Evolutionary conservation across 2,113 vertebrate species (phyloP).

Genomic region (Piaya cayana): DNA sequence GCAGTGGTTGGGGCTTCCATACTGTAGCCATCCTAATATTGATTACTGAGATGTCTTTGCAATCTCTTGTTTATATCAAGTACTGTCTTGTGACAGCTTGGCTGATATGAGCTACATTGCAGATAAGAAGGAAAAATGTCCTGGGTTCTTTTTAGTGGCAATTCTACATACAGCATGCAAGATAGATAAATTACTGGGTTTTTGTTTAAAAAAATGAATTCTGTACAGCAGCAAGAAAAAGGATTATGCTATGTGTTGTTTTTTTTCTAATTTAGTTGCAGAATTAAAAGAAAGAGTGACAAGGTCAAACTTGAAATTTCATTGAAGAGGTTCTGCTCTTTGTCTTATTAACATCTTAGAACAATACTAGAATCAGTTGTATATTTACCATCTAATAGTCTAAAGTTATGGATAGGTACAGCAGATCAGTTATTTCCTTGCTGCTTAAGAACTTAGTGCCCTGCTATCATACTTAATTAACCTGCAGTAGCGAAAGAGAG

Average conservation of each 20-base stretch:
- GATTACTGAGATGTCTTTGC: conserved; percentile 98
- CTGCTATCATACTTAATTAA: conserved; percentile 54
- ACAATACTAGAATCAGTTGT: conserved; percentile 33
- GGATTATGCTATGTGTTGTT: background rate
- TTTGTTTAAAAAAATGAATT: conserved; percentile 71
- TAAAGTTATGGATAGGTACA: conserved; percentile 44
- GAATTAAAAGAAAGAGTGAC: conserved; percentile 21
- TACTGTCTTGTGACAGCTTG: conserved; percentile 97
- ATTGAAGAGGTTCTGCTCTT: conserved; percentile 20
- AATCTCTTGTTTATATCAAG: conserved; percentile 99
- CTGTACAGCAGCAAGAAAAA: conserved; percentile 13
- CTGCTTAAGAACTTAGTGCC: conserved; percentile 62
- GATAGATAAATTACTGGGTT: conserved; percentile 71
- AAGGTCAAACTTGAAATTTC: conserved; percentile 62
- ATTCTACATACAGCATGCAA: conserved; percentile 64
- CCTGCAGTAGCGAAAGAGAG: conserved; percentile 52
- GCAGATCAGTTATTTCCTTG: conserved; percentile 50
- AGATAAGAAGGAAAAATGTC: conserved; percentile 96
- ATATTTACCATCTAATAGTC: conserved; percentile 37
- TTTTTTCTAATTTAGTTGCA: background rate
- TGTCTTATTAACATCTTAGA: conserved; percentile 4
- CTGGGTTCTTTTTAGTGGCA: conserved; percentile 78
- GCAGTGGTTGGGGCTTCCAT: conserved; percentile 87
- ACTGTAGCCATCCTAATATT: conserved; percentile 99
- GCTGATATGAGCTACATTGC: conserved; percentile 93